phyloP scores from a whole-genome alignment of 2,113 vertebrate genomes.

The Fulmarus glacialis region DNA sequence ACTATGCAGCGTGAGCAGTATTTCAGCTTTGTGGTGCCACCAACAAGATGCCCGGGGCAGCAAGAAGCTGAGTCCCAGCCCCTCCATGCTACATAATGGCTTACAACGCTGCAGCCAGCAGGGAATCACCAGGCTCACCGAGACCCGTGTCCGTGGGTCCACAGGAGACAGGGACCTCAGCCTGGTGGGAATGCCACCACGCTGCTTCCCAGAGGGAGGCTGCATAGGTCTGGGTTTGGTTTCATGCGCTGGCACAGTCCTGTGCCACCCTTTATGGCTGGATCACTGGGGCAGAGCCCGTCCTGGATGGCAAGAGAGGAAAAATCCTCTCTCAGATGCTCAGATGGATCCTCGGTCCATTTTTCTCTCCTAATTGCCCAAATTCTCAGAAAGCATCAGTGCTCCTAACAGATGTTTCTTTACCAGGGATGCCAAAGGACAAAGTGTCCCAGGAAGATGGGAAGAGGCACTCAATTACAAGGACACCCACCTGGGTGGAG shows the following conservation, averaged over 20 bases:
- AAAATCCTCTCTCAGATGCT: not conserved
- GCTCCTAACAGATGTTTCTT: not conserved
- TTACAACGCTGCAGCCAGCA: not conserved
- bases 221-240: not conserved
- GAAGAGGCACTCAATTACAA: not conserved
- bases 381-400: not conserved
- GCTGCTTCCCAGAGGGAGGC: fast-evolving
- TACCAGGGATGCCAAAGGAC: not conserved
- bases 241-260: not conserved
- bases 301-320: not conserved
- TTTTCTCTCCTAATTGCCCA: not conserved
- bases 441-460: not conserved
- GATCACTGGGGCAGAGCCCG: not conserved
- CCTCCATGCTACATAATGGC: not conserved
- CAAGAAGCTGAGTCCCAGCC: not conserved
- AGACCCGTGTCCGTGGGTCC: fast-evolving
- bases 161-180: not conserved
- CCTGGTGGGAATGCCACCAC: not conserved
- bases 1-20: fast-evolving
- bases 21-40: not conserved
- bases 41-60: not conserved
- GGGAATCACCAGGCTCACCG: fast-evolving
- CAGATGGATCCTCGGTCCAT: not conserved
- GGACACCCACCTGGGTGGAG: not conserved
- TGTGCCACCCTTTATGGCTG: not conserved